Percentiles rank a stretch among this genome's conserved stretches.
Evolutionary conservation across 2,113 vertebrate species (phyloP).

Genomic region (Lophotis ruficrista): DNA sequence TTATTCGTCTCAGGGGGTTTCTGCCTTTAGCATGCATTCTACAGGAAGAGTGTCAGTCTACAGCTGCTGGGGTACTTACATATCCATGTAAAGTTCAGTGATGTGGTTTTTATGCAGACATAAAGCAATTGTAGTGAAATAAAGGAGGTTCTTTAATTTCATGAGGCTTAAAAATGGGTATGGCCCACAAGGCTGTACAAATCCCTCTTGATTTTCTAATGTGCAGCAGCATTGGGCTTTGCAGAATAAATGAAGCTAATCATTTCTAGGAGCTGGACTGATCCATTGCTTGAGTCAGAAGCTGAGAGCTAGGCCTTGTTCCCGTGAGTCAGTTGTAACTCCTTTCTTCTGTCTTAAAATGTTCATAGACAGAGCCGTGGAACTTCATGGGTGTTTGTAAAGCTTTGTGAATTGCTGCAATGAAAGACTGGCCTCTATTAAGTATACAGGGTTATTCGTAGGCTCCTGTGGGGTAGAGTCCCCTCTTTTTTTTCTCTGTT

Average conservation of each 20-base stretch:
- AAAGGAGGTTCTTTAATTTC: conserved; percentile 34
- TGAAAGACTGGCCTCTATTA: not conserved
- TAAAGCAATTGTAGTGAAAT: conserved; percentile 27
- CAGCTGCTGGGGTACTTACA: not conserved
- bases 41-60: not conserved
- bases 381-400: not conserved
- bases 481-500: not conserved
- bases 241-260: conserved; percentile 26
- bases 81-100: not conserved
- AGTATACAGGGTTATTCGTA: not conserved
- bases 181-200: not conserved
- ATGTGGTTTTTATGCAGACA: not conserved
- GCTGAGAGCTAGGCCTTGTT: not conserved
- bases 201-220: conserved; percentile 10
- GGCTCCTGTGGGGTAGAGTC: not conserved
- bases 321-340: not conserved
- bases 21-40: not conserved
- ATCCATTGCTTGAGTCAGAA: not conserved
- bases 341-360: conserved; percentile 8
- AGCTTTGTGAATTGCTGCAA: not conserved
- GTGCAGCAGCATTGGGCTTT: not conserved
- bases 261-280: not conserved
- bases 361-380: not conserved
- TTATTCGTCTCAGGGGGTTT: not conserved
- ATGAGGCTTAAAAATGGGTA: conserved; percentile 35